Conservation (phyloP, 2,888 invertebrate genomes). For the Lydus trimaculatus region DNA sequence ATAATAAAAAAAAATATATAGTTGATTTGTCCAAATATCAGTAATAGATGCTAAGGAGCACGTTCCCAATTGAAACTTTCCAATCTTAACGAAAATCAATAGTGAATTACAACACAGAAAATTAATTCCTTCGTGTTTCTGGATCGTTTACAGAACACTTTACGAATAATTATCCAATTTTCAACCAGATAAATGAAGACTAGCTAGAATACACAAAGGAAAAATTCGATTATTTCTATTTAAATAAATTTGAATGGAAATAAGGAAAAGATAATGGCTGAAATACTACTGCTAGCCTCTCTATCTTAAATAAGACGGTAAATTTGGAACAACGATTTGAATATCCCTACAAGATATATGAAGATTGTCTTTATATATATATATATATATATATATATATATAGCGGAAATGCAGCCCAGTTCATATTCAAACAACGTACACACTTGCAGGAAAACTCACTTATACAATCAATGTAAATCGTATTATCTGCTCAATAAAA, state of each 20-base stretch:
- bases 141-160: background rate
- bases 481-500: background rate
- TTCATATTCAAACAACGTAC: slow-evolving; percentile 1
- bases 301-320: background rate
- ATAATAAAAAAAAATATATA: too few species aligned
- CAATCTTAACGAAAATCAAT: too few species aligned
- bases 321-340: background rate
- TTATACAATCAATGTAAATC: background rate
- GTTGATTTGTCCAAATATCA: too few species aligned
- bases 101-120: too few species aligned
- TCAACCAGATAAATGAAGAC: background rate
- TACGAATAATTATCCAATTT: background rate
- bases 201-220: background rate
- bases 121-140: background rate
- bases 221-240: background rate
- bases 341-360: background rate
- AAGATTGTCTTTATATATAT: background rate
- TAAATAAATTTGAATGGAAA: background rate
- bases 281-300: background rate
- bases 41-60: too few species aligned
- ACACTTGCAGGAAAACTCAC: background rate
- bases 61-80: too few species aligned
- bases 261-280: background rate
- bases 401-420: background rate
- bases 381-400: background rate